These are phyloP conservation scores for Rhamnusium bicolor DNA, from an alignment of 2,888 invertebrate genomes.

Conservation along the genomic window DNA sequence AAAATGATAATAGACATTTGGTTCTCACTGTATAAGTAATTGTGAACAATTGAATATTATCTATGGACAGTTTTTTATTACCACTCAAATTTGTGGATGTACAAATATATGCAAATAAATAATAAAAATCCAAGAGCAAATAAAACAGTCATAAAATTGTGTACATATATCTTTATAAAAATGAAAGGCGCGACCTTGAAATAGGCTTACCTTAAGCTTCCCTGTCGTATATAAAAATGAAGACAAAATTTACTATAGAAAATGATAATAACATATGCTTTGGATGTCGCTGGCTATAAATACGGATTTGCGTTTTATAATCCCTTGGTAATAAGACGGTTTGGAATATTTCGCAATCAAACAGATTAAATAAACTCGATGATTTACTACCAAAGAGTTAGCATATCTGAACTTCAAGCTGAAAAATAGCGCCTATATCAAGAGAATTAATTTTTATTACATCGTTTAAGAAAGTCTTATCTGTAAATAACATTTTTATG, in stretches of 20 bases:
- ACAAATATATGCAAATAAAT: background rate
- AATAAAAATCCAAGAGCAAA: slow-evolving; percentile 14
- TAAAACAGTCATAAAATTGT: slow-evolving; percentile 14
- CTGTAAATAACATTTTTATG: background rate
- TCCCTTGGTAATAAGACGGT: slow-evolving; percentile 61
- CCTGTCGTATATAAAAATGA: slow-evolving; percentile 57
- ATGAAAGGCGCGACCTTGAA: slow-evolving; percentile 46
- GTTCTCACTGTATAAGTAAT: too few relatives aligned
- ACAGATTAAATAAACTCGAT: slow-evolving; percentile 58
- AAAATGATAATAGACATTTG: too few relatives aligned
- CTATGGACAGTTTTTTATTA: background rate
- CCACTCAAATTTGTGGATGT: background rate
- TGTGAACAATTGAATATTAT: background rate
- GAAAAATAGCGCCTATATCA: slow-evolving; percentile 12
- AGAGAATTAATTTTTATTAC: slow-evolving; percentile 24
- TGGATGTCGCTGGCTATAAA: slow-evolving; percentile 58
- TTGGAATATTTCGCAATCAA: slow-evolving; percentile 63
- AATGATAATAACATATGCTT: slow-evolving; percentile 58
- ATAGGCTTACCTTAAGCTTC: slow-evolving; percentile 50
- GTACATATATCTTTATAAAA: slow-evolving; percentile 39
- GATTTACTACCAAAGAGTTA: slow-evolving; percentile 48
- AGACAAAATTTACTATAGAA: slow-evolving; percentile 56
- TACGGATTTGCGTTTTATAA: slow-evolving; percentile 62
- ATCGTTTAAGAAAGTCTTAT: slow-evolving; percentile 20
- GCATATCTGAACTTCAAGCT: slow-evolving; percentile 21